These are phyloP conservation scores for Sialis fuliginosa DNA, from an alignment of 2,888 invertebrate species.

Conservation along the genomic window DNA sequence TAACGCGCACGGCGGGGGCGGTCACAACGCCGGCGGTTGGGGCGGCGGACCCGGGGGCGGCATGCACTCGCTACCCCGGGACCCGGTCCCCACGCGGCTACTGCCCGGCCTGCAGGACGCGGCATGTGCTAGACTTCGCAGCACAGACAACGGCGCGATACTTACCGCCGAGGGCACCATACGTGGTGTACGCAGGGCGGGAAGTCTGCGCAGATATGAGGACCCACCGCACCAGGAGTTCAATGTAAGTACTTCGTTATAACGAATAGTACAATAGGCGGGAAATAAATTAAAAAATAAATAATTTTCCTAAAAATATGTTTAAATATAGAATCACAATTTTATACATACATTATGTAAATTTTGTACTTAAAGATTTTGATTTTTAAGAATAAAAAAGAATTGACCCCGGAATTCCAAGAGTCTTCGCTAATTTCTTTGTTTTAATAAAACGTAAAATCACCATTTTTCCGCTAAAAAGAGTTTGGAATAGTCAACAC, in stretches of 20 bases:
- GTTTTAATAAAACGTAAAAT: no score
- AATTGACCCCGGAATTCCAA: no score
- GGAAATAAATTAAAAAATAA: no score
- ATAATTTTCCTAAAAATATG: no score
- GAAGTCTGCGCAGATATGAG: background rate
- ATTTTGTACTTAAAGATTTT: no score
- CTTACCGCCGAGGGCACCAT: conserved; percentile 70
- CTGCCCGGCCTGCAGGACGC: conserved; percentile 45
- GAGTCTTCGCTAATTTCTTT: no score
- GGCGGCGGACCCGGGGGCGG: conserved; percentile 19
- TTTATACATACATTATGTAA: no score
- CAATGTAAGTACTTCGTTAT: conserved; percentile 6
- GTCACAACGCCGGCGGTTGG: conserved; percentile 11
- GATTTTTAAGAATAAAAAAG: no score
- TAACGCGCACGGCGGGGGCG: conserved; percentile 14
- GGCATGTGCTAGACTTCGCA: conserved; percentile 41
- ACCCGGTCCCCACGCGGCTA: conserved; percentile 23
- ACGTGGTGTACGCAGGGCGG: conserved; percentile 35
- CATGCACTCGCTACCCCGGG: conserved; percentile 19
- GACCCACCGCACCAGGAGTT: background rate
- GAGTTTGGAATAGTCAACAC: no score
- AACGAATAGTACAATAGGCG: no score
- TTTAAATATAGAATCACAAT: no score
- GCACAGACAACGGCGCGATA: conserved; percentile 69
- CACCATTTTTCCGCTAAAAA: no score